Percentiles rank a stretch among this genome's conserved stretches.
These are phyloP conservation scores for Henricia sp. DNA, from an alignment of 53 echinoderm and acorn worm species.

Conservation along the genomic window DNA sequence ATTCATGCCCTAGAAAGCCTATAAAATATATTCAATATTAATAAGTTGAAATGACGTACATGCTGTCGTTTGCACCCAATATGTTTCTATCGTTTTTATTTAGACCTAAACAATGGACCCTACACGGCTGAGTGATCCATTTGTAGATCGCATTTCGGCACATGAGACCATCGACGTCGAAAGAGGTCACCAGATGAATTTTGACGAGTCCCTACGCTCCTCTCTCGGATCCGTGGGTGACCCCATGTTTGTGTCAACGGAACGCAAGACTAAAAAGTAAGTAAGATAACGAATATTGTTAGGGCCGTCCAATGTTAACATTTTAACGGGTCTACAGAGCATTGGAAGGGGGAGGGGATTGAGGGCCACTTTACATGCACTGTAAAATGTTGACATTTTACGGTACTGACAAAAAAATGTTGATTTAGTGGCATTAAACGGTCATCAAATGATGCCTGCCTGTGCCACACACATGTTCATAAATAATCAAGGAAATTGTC, in stretches of 20 bases:
- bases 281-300: background rate
- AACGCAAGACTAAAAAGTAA: conserved; percentile 36
- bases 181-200: conserved; percentile 39
- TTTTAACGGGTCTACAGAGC: background rate
- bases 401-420: background rate
- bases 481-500: no score
- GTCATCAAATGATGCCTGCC: no score
- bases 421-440: no score
- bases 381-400: background rate
- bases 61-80: background rate
- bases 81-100: background rate
- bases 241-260: conserved; percentile 44
- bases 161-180: conserved; percentile 37
- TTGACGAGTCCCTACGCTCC: conserved; percentile 31
- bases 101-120: conserved; percentile 15
- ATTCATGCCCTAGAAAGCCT: background rate
- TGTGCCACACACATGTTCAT: no score
- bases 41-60: background rate
- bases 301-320: no score
- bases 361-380: background rate
- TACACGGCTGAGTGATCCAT: conserved; percentile 9
- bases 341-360: background rate
- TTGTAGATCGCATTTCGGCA: background rate
- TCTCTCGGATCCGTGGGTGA: conserved; percentile 41
- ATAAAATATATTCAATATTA: background rate